Conservation (phyloP, 2,113 vertebrate species). For the Dicerorhinus sumatrensis region DNA sequence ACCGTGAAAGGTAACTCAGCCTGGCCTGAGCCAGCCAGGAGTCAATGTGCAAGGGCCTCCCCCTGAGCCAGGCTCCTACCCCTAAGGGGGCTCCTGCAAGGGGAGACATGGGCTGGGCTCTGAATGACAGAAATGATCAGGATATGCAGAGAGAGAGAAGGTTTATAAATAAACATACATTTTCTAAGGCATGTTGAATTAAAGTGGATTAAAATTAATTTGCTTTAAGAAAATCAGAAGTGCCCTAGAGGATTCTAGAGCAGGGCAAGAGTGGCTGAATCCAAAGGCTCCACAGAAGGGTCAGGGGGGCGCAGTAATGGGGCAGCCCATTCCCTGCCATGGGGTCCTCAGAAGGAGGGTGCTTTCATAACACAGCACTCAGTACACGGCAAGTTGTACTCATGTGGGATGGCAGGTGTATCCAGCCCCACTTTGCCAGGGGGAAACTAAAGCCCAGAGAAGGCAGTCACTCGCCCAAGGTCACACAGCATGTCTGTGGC, state of each 20-base stretch:
- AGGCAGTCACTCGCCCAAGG: background rate
- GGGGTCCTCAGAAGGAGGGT: background rate
- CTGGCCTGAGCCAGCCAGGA: background rate
- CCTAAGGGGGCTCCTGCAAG: background rate
- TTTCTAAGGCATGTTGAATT: slow-evolving; percentile 65
- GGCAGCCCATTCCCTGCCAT: background rate
- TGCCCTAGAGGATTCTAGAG: slow-evolving; percentile 30
- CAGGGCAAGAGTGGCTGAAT: background rate
- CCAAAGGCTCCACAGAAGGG: background rate
- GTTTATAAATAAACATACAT: slow-evolving; percentile 47
- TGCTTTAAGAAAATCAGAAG: slow-evolving; percentile 62
- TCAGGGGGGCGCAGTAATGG: too few species aligned
- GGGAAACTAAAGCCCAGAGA: background rate
- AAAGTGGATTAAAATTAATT: slow-evolving; percentile 70
- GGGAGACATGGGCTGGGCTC: background rate
- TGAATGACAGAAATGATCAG: background rate
- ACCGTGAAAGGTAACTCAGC: background rate
- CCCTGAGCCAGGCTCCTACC: background rate
- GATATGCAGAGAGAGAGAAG: background rate
- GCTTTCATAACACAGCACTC: background rate
- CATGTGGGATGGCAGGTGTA: background rate
- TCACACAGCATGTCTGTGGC: background rate
- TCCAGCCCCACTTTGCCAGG: background rate
- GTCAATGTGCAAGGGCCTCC: background rate
- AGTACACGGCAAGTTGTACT: accelerated